phyloP scores from a whole-genome alignment of 2,797 vertebrate species.

The Prionace glauca region DNA sequence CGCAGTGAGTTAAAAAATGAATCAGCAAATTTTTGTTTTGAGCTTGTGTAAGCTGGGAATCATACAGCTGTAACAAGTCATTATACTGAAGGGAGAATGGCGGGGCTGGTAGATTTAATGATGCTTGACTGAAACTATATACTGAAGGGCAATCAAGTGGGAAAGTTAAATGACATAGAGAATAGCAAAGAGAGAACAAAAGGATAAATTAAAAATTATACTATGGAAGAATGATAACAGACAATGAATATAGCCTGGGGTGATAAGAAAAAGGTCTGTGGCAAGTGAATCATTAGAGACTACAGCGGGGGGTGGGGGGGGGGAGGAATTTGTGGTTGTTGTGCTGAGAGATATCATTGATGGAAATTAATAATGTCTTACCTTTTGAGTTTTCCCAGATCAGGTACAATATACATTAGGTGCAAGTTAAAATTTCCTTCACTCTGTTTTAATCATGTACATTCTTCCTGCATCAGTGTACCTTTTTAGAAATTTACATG shows the following conservation, averaged over 20 bases:
- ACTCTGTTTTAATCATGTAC: neutral
- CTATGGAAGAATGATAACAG: conserved; percentile 13
- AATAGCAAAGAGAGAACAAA: conserved; percentile 26
- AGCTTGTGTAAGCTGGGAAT: neutral
- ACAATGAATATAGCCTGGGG: neutral
- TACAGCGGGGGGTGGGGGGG: neutral
- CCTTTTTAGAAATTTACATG: neutral
- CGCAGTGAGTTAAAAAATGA: conserved; percentile 24
- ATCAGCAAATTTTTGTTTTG: neutral
- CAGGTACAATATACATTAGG: neutral
- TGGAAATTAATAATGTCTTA: neutral
- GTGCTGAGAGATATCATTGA: neutral
- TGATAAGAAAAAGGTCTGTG: neutral
- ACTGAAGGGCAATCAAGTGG: conserved; percentile 13
- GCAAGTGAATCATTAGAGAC: neutral
- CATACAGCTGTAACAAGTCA: conserved; percentile 16
- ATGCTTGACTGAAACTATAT: conserved; percentile 27
- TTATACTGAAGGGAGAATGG: conserved; percentile 24
- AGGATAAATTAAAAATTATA: conserved; percentile 34
- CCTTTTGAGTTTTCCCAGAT: neutral
- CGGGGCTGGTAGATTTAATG: conserved; percentile 17
- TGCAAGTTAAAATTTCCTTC: neutral
- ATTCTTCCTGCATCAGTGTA: neutral
- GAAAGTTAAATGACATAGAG: conserved; percentile 15
- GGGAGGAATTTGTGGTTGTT: neutral